Conservation (phyloP, 2,888 invertebrate species). For the Julus scandinavius region DNA sequence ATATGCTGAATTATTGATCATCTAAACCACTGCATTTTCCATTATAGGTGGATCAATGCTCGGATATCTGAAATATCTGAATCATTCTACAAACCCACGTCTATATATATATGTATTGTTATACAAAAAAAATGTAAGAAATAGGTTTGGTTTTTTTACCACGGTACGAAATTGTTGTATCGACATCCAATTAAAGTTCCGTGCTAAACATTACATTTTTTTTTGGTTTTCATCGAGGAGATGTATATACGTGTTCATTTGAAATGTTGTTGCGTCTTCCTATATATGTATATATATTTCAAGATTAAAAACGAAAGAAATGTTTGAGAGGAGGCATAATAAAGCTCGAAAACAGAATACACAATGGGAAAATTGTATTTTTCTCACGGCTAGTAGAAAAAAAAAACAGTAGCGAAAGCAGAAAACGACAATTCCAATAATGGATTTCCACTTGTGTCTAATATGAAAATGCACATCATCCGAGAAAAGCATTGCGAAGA, state of each 20-base stretch:
- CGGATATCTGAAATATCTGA: neutral
- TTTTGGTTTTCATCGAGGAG: neutral
- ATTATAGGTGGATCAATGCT: neutral
- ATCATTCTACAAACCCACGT: neutral
- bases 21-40: neutral
- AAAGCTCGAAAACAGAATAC: neutral
- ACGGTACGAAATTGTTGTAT: neutral
- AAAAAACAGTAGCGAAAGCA: neutral
- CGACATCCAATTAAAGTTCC: neutral
- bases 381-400: conserved; percentile 1
- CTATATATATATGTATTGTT: neutral
- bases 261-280: neutral
- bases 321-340: neutral
- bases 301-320: neutral
- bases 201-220: conserved; percentile 4
- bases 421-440: conserved; percentile 27
- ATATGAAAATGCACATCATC: neutral
- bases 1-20: neutral
- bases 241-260: neutral
- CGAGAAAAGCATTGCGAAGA: neutral
- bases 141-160: neutral
- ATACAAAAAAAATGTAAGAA: neutral
- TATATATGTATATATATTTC: neutral
- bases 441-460: neutral
- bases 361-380: neutral